These are phyloP conservation scores for Emys orbicularis DNA, from an alignment of 2,797 vertebrate genomes.

Conservation along the genomic window DNA sequence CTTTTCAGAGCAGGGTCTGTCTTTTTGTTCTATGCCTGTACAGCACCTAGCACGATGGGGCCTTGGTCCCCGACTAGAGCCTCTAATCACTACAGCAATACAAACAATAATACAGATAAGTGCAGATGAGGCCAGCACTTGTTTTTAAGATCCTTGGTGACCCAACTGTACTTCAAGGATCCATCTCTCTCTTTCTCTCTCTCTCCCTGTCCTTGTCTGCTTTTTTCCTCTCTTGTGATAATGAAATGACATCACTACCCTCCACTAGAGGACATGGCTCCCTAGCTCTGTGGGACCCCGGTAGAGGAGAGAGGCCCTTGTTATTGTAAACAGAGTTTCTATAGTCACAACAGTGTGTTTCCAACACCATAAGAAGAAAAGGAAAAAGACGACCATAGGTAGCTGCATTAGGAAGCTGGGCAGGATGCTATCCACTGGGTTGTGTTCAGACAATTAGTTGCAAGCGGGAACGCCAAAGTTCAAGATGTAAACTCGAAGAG, in stretches of 20 bases:
- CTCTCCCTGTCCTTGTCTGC: background rate
- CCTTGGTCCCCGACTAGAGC: background rate
- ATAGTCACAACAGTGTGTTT: background rate
- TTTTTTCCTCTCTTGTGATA: background rate
- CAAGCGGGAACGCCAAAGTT: background rate
- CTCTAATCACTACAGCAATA: background rate
- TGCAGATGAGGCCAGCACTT: conserved; percentile 31
- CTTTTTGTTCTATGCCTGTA: background rate
- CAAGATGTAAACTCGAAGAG: background rate
- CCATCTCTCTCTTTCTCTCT: background rate
- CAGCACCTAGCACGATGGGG: background rate
- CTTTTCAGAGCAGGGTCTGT: background rate
- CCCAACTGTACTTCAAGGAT: background rate
- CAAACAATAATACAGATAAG: background rate
- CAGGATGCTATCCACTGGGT: background rate
- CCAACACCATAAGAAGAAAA: background rate
- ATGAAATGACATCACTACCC: background rate
- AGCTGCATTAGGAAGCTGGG: conserved; percentile 43
- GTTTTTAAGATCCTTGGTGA: background rate
- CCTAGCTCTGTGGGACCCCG: background rate
- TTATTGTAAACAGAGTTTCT: conserved; percentile 19
- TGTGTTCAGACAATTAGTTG: background rate
- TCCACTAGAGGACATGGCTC: background rate
- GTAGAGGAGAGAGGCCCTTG: background rate
- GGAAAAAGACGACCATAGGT: conserved; percentile 3